Conservation (phyloP, 1,140 invertebrate species). For the Metopolophium dirhodum region DNA sequence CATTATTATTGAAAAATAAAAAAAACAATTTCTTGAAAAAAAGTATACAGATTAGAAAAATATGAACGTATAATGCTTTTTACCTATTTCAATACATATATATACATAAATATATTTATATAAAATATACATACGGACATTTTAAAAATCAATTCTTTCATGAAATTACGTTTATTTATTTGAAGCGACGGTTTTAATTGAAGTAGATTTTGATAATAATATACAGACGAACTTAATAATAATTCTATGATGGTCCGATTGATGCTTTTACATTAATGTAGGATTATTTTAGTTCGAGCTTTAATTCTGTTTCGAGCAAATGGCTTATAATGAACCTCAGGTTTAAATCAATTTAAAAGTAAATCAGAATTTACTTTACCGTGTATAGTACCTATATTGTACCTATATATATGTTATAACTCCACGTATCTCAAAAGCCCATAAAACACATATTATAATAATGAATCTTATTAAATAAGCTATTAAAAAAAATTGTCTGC, state of each 20-base stretch:
- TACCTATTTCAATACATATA: neutral
- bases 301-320: conserved; percentile 15
- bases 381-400: neutral
- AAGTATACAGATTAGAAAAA: neutral
- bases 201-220: neutral
- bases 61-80: neutral
- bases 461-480: neutral
- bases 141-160: neutral
- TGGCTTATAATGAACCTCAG: neutral
- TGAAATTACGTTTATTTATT: conserved; percentile 10
- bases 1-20: neutral
- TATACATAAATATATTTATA: neutral
- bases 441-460: neutral
- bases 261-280: conserved; percentile 19
- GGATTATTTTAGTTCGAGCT: conserved; percentile 16
- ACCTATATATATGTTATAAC: neutral
- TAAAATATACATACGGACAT: neutral
- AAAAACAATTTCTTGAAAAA: neutral
- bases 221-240: conserved; percentile 29
- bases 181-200: neutral
- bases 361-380: neutral
- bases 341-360: conserved; percentile 4
- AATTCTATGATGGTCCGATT: neutral
- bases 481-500: neutral
- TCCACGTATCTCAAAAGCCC: neutral